Base-by-base conservation (phyloP, 2,113 vertebrate species). In the Menidia beryllina region DNA sequence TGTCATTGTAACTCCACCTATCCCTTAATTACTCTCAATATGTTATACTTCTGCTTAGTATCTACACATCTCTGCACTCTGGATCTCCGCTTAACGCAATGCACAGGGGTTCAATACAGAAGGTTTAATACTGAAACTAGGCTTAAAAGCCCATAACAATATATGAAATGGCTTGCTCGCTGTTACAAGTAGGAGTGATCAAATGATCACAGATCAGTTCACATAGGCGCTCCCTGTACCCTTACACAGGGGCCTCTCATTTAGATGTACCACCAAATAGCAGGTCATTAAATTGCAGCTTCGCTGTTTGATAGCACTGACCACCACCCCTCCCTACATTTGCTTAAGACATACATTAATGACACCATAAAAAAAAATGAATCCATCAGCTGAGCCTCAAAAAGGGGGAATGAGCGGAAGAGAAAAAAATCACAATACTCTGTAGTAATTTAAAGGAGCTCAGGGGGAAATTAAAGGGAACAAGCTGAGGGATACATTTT, bases 361-460 rank as follows among this genome's bases (percentile, higher is more conserved):
- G 86, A 86, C 68, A 23, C 53, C 57, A 64, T 85, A 73, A 88
- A 89, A 80, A 81, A 39, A 85, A 87, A 89, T 82, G 36, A 78
- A 83, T 86, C 78, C 38, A 83, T 85, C 76, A 85, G 77, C 34
- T 51, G 71, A 63, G 65, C 61, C 54, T 60, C 52, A 52, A 64
- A 72, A 72, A 78, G 65, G 30, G 51, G 24, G 58, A 74, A 51
- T 52, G 3, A 14, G 69, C 81, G 30, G 55, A 34, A 79, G 69
- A 67, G 34, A 56, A 51, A 34, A 74, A 67, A 73, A 21, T 64
- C 47, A 69, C 52, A 80, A 79, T 83, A 83, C 85, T 91, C 79
- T 72, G 66, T 89, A 89, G 85, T 89, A 75, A 86, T 92, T 92
- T 92, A 88, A 86, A 54, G 74, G 76, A 74, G 89, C 89, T 88